Evolutionary conservation across 2,888 invertebrate genomes (phyloP), one percentile per base, ranked within the genome.

Genomic region (Hofmannophila pseudospretella): DNA sequence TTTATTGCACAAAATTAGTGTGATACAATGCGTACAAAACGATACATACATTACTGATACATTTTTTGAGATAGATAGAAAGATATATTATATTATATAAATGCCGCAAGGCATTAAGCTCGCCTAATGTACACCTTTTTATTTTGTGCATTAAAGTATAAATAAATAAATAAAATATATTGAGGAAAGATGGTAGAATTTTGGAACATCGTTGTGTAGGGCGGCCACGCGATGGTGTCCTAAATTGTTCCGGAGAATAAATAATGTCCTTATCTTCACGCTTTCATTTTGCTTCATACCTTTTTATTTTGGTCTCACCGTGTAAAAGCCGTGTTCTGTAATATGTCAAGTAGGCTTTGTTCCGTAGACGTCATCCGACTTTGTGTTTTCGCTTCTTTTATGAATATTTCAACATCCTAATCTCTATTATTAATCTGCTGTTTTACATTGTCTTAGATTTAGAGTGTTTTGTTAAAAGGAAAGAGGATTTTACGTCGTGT

Each of bases 171-270:
- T n/a, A n/a, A n/a, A n/a, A n/a, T n/a, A n/a, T n/a, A n/a, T n/a
- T n/a, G n/a, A n/a, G n/a, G n/a, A n/a, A n/a, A n/a, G n/a, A n/a
- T n/a, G n/a, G n/a, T n/a, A n/a, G n/a, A n/a, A n/a, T n/a, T n/a
- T n/a, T n/a, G n/a, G n/a, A n/a, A n/a, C n/a, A n/a, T n/a, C 41
- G 39, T 42, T 42, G 47, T 44, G 32, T 36, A 16, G 7, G 25
- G 29, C 41, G 30, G 28, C 33, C 32, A 13, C 19, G 22, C 20
- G 38, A 41, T 41, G 44, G 47, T 44, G 45, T 45, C 51, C 48
- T 42, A 61, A 66, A 69, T 65, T 65, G 61, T 63, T 62, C 62
- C 54, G 32, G 42, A 54, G 54, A 65, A 62, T 65, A 63, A 68
- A 64, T 64, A 66, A 57, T 51, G 51, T 54, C 45, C 53, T 58